Conservation (phyloP, 2,113 vertebrate species). For the Oxygymnocypris stewartii region DNA sequence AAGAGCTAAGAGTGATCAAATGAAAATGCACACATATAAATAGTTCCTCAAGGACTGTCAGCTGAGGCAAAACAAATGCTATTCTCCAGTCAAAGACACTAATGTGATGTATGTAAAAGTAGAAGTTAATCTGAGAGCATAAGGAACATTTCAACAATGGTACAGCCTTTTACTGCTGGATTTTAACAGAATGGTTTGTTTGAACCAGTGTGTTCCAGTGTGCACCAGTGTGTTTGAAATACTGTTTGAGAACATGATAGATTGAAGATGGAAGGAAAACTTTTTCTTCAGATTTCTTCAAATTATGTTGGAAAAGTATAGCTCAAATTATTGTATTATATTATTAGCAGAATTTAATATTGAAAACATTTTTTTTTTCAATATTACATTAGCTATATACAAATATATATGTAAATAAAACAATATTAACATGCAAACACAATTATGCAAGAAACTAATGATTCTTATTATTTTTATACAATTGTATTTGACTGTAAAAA, state of each 20-base stretch:
- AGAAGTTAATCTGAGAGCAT: background rate
- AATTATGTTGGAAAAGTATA: background rate
- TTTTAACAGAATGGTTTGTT: background rate
- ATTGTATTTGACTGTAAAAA: background rate
- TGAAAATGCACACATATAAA: constrained; percentile 19
- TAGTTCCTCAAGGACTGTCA: background rate
- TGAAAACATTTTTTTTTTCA: background rate
- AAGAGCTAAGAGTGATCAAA: constrained; percentile 44
- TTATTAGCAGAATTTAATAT: background rate
- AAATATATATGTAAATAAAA: background rate
- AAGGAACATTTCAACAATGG: background rate
- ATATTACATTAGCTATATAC: background rate
- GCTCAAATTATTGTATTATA: background rate
- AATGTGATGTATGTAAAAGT: background rate
- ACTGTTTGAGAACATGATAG: background rate
- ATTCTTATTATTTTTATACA: background rate
- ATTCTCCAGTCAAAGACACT: constrained; percentile 13
- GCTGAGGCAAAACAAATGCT: background rate
- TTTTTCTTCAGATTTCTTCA: background rate
- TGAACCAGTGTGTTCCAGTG: too few species aligned
- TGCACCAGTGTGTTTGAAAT: too few species aligned
- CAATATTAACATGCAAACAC: background rate
- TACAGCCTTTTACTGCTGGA: background rate
- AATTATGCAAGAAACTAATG: background rate
- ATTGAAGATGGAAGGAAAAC: background rate